Evolutionary conservation across 1,140 invertebrate species (phyloP).

Genomic region (Cherax quadricarinatus): DNA sequence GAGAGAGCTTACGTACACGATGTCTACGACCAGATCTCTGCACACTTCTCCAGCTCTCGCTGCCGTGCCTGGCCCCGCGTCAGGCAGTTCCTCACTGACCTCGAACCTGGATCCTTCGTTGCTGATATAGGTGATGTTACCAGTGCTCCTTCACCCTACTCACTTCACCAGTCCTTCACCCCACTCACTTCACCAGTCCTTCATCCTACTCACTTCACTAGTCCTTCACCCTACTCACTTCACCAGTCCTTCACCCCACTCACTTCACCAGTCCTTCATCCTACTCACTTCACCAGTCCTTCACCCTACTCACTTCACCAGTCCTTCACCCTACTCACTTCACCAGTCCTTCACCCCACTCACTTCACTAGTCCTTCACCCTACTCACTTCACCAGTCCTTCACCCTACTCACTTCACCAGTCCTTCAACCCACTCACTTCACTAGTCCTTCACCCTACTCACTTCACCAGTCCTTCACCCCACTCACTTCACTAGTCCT

Average conservation of each 20-base stretch:
- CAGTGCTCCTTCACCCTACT: neutral
- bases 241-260: neutral
- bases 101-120: conserved; percentile 93
- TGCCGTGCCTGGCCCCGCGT: conserved; percentile 89
- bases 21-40: conserved; percentile 92
- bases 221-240: neutral
- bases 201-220: neutral
- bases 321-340: neutral
- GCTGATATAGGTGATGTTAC: conserved; percentile 90
- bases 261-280: no score
- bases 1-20: conserved; percentile 97
- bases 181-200: no score
- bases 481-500: neutral
- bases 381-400: neutral
- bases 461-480: neutral
- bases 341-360: neutral
- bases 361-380: no score
- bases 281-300: neutral
- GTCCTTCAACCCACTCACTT: neutral
- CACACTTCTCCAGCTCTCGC: conserved; percentile 77
- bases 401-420: neutral
- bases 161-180: no score
- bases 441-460: neutral
- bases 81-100: conserved; percentile 88
- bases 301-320: neutral